These are phyloP conservation scores for Irena cyanogastra DNA, from an alignment of 2,113 vertebrate species.

Conservation along the genomic window DNA sequence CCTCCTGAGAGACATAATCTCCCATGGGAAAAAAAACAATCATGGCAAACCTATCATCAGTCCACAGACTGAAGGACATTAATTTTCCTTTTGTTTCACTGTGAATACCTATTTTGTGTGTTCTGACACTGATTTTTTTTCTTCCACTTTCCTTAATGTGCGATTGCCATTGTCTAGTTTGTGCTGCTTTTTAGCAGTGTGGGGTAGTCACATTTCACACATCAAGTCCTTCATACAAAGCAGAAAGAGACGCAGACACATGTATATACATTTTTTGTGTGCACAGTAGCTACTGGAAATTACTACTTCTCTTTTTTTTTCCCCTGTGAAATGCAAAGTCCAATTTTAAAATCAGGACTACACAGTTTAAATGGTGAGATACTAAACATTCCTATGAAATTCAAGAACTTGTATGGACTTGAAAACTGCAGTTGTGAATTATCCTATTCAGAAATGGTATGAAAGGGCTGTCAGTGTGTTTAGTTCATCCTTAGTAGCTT, in stretches of 20 bases:
- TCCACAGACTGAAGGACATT: background rate
- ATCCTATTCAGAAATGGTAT: background rate
- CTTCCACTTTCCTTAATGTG: background rate
- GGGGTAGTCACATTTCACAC: background rate
- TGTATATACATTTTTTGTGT: background rate
- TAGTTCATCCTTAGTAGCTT: background rate
- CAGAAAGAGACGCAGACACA: background rate
- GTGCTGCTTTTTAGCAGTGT: background rate
- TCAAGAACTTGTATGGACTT: background rate
- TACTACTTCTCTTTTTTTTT: background rate
- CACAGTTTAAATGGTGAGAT: background rate
- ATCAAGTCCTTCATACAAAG: background rate
- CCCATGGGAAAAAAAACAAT: background rate
- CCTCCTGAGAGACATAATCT: constrained; percentile 42
- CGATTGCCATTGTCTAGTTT: background rate
- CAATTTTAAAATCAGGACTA: background rate
- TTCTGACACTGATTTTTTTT: background rate
- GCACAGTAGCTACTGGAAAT: background rate
- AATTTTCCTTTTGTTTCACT: constrained; percentile 4
- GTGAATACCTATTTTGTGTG: background rate
- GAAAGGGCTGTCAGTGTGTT: background rate
- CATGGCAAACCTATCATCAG: constrained; percentile 28
- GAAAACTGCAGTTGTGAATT: background rate
- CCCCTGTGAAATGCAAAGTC: background rate
- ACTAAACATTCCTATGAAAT: background rate